These are phyloP conservation scores for Schizaphis graminum DNA, from an alignment of 2,888 invertebrate species.

Conservation along the genomic window DNA sequence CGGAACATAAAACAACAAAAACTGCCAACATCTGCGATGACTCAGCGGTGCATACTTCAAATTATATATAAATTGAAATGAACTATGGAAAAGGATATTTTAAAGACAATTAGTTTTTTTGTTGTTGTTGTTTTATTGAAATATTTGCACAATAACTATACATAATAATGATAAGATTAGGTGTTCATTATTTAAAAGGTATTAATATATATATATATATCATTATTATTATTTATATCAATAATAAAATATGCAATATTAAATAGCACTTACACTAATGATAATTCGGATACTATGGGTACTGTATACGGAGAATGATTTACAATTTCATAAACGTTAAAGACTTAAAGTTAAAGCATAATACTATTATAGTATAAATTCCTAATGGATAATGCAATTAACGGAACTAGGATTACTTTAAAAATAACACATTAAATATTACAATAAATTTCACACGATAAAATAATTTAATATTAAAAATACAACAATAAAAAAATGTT, in stretches of 20 bases:
- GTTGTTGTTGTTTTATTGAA: slow-evolving; percentile 1
- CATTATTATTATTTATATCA: neutral
- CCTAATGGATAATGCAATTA: neutral
- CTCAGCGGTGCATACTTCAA: neutral
- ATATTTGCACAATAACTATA: neutral
- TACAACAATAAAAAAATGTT: neutral
- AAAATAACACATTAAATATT: neutral
- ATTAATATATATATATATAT: neutral
- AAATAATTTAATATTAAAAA: neutral
- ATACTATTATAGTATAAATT: neutral
- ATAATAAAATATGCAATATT: neutral
- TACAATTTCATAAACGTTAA: neutral
- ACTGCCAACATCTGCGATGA: neutral
- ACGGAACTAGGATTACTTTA: neutral
- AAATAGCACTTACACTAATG: neutral
- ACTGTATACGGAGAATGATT: neutral
- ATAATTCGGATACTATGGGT: neutral
- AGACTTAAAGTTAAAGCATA: neutral
- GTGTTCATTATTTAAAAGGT: neutral
- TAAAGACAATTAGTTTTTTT: neutral
- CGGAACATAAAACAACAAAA: neutral
- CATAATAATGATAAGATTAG: neutral
- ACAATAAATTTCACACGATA: neutral
- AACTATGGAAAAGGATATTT: neutral
- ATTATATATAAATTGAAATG: neutral